Base-by-base conservation (phyloP, 2,113 vertebrate genomes). In the Charina bottae region DNA sequence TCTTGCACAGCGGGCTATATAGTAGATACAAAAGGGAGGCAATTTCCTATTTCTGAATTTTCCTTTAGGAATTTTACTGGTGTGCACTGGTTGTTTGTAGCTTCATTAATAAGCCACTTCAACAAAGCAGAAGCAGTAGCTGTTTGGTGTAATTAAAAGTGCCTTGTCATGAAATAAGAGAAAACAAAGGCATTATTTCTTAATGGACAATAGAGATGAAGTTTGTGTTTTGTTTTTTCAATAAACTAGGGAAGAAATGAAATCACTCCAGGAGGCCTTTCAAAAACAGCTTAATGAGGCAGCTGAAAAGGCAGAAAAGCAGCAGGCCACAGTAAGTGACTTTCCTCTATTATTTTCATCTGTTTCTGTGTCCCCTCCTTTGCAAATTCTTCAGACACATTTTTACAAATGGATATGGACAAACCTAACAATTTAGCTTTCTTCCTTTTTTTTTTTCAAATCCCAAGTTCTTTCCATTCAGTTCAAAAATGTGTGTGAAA, bases 261-360 rank as follows among this genome's bases (percentile, higher is more conserved):
- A 98, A 97, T 98, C 98, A 95, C 98, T 99, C 93, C 99, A 99
- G 98, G 98, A 98, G 92, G 97, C 98, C 94, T 97, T 99, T 97
- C 98, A 99, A 97, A 99, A 99, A 97, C 99, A 99, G 96, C 98
- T 99, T 97, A 99, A 99, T 95, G 99, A 99, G 95, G 98, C 99
- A 92, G 96, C 98, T 60, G 98, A 99, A 97, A 98, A 97, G 96
- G 98, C 98, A 10, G 98, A 99, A 96, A 99, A 99, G 95, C 99
- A 99, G 95, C 98, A 99, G 96, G 99, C 99, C 91, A 99, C 99
- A 0, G 99, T 99, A 97, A 99, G 99, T 98, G 92, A 87, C 91
- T 83, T 11, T 94, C 93, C 95, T 24, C 54, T 87, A 12, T 58
- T 60, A 91, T 83, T 91, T 92, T 92, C 6, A 86, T 93, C 37